Evolutionary conservation across 2,888 invertebrate genomes (phyloP).

Genomic region (Melieria picta): DNA sequence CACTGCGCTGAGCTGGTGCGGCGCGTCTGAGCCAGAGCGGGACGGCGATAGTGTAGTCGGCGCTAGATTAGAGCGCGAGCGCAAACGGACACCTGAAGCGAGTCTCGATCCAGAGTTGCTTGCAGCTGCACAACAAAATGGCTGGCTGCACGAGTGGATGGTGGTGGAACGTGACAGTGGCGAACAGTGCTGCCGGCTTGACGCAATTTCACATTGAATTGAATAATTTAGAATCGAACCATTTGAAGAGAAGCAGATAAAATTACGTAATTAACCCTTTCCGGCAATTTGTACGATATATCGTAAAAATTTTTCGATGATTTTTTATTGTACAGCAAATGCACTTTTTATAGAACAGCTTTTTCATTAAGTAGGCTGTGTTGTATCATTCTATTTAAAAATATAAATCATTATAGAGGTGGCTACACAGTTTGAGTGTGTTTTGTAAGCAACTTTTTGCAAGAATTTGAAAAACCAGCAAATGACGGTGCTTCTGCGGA

Average conservation of each 20-base stretch:
- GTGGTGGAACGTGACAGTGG: conserved; percentile 3
- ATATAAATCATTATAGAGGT: no score
- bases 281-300: no score
- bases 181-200: conserved; percentile 10
- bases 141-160: background rate
- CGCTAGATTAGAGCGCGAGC: conserved; percentile 24
- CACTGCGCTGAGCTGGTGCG: conserved; percentile 7
- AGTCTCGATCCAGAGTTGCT: conserved; percentile 31
- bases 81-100: conserved; percentile 16
- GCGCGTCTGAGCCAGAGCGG: conserved; percentile 3
- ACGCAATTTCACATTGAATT: background rate
- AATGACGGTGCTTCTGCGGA: no score
- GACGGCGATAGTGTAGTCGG: background rate
- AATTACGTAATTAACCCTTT: background rate
- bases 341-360: no score
- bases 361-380: no score
- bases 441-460: no score
- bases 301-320: no score
- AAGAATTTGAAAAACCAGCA: no score
- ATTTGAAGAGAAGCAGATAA: background rate
- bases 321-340: no score
- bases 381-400: no score
- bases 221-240: background rate
- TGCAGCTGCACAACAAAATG: conserved; percentile 26
- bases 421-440: no score